A percentile compares a stretch with the other conserved stretches of the same genome.
Evolutionary conservation across 2,888 invertebrate genomes (phyloP).

Genomic region (Blera fallax): DNA sequence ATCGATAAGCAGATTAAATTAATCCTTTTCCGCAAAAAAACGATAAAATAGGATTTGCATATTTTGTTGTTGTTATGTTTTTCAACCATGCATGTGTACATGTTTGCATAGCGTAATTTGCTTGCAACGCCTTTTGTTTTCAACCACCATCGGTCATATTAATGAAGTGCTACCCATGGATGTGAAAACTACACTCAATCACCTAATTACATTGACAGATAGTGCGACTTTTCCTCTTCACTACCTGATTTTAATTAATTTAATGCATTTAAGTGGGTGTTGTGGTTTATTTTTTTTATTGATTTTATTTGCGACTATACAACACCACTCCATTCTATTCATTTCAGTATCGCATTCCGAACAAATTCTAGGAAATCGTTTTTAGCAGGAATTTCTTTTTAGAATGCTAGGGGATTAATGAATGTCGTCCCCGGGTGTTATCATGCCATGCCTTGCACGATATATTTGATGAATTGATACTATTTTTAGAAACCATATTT

Average conservation of each 20-base stretch:
- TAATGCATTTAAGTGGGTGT: constrained; percentile 30
- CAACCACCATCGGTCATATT: background rate
- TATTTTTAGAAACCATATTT: background rate
- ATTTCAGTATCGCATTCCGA: background rate
- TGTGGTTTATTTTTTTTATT: constrained; percentile 11
- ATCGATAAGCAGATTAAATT: background rate
- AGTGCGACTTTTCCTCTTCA: background rate
- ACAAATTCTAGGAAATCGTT: background rate
- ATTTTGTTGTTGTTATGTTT: background rate
- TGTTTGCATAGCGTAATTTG: background rate
- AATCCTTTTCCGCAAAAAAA: background rate
- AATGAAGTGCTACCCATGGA: background rate
- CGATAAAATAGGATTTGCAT: background rate
- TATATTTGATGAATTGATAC: background rate
- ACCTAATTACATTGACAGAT: constrained; percentile 27
- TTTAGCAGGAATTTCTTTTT: background rate
- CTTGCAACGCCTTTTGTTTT: background rate
- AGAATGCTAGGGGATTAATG: background rate
- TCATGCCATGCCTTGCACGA: background rate
- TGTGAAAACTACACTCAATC: constrained; percentile 16
- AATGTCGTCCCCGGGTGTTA: background rate
- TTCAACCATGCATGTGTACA: background rate
- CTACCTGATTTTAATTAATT: constrained; percentile 28
- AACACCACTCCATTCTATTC: background rate
- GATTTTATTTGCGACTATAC: background rate